These are phyloP conservation scores for Ptychodera flava DNA, from an alignment of 35 echinoderm and acorn worm species.

Conservation along the genomic window DNA sequence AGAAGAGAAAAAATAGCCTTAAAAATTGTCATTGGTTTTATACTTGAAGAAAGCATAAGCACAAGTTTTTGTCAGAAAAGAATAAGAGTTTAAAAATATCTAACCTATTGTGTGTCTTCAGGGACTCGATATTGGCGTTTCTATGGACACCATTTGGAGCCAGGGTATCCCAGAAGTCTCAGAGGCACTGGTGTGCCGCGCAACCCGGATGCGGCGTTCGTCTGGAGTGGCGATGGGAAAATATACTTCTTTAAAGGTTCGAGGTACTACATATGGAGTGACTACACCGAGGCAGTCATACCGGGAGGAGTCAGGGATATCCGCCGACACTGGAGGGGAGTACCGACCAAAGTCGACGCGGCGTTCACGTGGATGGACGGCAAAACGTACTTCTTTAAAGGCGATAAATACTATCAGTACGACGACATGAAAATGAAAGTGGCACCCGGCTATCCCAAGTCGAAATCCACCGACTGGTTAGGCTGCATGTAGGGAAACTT, in stretches of 20 bases:
- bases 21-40: too few species aligned
- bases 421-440: constrained; percentile 44
- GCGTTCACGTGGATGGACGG: constrained; percentile 88
- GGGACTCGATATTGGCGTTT: constrained; percentile 75
- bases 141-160: constrained; percentile 57
- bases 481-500: constrained; percentile 49
- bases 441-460: constrained; percentile 48
- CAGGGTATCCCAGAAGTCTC: constrained; percentile 57
- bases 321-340: constrained; percentile 58
- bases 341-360: constrained; percentile 49
- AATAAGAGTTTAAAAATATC: too few species aligned
- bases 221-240: constrained; percentile 75
- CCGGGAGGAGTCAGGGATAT: constrained; percentile 31
- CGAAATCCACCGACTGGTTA: constrained; percentile 67
- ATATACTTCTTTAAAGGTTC: constrained; percentile 65
- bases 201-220: constrained; percentile 53
- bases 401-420: constrained; percentile 71
- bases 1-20: too few species aligned
- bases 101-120: too few species aligned
- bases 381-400: constrained; percentile 86
- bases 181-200: constrained; percentile 41
- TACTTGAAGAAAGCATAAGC: too few species aligned
- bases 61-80: too few species aligned
- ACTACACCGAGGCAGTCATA: constrained; percentile 38
- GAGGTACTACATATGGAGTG: constrained; percentile 63